These are phyloP conservation scores for Drosophila micromelanica DNA, from an alignment of 1,140 invertebrate species.

Conservation along the genomic window DNA sequence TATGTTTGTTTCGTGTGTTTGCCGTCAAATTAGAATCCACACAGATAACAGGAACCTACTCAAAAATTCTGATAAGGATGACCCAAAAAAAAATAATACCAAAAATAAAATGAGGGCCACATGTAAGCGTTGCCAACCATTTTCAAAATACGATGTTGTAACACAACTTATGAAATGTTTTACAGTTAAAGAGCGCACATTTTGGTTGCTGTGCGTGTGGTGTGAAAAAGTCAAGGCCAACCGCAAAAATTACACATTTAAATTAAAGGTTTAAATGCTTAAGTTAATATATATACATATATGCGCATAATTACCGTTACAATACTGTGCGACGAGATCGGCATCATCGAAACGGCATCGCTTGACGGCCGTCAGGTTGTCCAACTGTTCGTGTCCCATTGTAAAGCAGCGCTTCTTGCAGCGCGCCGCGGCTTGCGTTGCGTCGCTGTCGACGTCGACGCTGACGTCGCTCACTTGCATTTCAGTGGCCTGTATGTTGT, in stretches of 20 bases:
- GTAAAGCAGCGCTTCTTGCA: slow-evolving; percentile 74
- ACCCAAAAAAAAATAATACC: slow-evolving; percentile 18
- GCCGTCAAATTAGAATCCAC: slow-evolving; percentile 1
- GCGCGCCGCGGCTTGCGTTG: slow-evolving; percentile 38
- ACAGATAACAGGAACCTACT: slow-evolving; percentile 22
- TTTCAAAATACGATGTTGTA: slow-evolving; percentile 44
- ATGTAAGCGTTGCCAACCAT: slow-evolving; percentile 4
- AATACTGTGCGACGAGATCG: slow-evolving; percentile 77
- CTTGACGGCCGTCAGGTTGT: slow-evolving; percentile 59
- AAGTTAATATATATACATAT: slow-evolving; percentile 9
- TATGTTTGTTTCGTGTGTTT: slow-evolving; percentile 3
- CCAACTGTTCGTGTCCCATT: slow-evolving; percentile 28
- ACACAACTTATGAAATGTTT: slow-evolving; percentile 37
- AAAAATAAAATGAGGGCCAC: slow-evolving; percentile 1
- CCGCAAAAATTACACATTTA: slow-evolving; percentile 42
- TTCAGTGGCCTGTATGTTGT: slow-evolving; percentile 41
- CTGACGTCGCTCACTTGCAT: slow-evolving; percentile 40
- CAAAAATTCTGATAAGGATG: slow-evolving; percentile 32
- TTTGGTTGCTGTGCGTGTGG: slow-evolving; percentile 44
- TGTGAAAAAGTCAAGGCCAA: slow-evolving; percentile 56
- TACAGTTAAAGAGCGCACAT: slow-evolving; percentile 34
- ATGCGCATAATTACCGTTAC: slow-evolving; percentile 70
- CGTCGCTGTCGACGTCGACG: slow-evolving; percentile 11
- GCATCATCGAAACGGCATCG: slow-evolving; percentile 76
- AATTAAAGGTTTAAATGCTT: slow-evolving; percentile 20